Evolutionary conservation across 1,140 invertebrate genomes (phyloP), one percentile per base, ranked within the genome.

Genomic region (Nylanderia fulva): DNA sequence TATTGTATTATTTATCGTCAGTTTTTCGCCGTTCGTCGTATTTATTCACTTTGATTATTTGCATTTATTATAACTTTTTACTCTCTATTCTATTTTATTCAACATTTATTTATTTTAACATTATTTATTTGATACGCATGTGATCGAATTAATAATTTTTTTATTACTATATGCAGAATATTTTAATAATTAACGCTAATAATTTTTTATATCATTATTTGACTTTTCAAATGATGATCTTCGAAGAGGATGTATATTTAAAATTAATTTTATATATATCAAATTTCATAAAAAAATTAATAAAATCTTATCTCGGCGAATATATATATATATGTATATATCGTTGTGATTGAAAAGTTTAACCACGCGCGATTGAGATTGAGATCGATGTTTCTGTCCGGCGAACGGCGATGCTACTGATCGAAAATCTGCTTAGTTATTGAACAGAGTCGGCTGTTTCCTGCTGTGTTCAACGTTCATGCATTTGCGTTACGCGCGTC

Each of bases 381-480:
- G 48, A 29, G 18, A 45, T 45, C 36, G 27, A 29, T 27, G 42
- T 42, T 11, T 68, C 13, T 5, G 18, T 64, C n/a, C n/a, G 33
- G 42, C 42, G 42, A 71, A 3, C 69, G 18, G 27, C 48, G 48
- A 56, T 29, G 9, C 24, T 45, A 76, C 36, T 72, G 29, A 29
- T 29, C n/a, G 63, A 7, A 66, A 66, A 36, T 76, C 18, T 58
- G 15, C 15, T 36, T 13, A 15, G 39, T 60, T 75, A 21, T 63
- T 27, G 27, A 42, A 48, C 39, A 86, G 75, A 61, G 83, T 27
- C 42, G 52, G 36, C 82, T 33, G 56, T 85, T 86, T 86, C 85
- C 85, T 86, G 85, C 69, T 85, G 39, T n/a, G n/a, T 68, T 77
- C 82, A 54, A 85, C 66, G 83, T 77, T 52, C 68, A 68, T 4